Percentiles rank a stretch among this genome's conserved stretches.
Evolutionary conservation across 2,888 invertebrate species (phyloP).

Genomic region (Yponomeuta evonymella): DNA sequence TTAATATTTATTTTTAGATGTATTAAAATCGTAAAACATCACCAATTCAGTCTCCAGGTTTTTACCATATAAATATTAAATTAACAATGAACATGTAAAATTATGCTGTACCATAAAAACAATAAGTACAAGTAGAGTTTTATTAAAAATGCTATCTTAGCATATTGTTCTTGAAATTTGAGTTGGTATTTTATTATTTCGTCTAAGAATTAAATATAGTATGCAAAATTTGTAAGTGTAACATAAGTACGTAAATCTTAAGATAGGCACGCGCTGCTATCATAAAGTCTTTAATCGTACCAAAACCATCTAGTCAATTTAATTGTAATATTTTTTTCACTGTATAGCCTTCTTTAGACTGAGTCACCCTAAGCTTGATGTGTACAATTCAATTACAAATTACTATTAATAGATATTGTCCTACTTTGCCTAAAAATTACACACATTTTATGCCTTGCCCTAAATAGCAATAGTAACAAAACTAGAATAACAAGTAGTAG

Average conservation of each 20-base stretch:
- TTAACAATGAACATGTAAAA: conserved; percentile 27
- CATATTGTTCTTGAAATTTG: neutral
- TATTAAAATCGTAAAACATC: too few species aligned
- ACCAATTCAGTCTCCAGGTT: neutral
- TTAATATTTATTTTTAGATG: too few species aligned
- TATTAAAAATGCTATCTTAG: neutral
- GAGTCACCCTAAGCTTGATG: neutral
- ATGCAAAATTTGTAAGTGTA: too few species aligned
- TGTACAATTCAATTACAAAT: neutral
- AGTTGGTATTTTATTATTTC: too few species aligned
- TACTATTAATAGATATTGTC: neutral
- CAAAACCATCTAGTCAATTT: neutral
- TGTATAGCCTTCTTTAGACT: neutral
- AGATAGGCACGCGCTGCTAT: neutral
- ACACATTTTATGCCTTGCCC: neutral
- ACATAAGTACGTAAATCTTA: too few species aligned
- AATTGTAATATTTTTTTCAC: neutral
- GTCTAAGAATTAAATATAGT: too few species aligned
- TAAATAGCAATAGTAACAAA: too few species aligned
- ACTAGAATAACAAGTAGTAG: too few species aligned
- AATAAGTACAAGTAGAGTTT: conserved; percentile 39
- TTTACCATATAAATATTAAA: conserved; percentile 17
- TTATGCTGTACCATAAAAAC: conserved; percentile 45
- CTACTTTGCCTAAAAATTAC: neutral
- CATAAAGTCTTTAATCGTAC: neutral